A percentile compares a stretch with the other conserved stretches of the same genome.
These are phyloP conservation scores for Hippocampus zosterae DNA, from an alignment of 2,113 vertebrate species.

Conservation along the genomic window DNA sequence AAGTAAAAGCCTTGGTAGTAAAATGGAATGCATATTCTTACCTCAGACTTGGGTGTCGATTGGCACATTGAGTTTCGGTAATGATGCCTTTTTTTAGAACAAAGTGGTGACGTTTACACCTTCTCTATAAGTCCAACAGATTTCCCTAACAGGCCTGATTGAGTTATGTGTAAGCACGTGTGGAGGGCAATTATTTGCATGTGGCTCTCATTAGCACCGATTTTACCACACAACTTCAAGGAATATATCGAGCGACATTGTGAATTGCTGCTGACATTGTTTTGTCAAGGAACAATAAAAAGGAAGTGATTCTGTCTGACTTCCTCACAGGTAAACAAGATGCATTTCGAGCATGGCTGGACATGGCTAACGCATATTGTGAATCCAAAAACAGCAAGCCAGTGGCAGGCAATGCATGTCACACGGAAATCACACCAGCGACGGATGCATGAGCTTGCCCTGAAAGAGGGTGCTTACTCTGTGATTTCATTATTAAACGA, in stretches of 20 bases:
- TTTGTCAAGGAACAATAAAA: conserved; percentile 57
- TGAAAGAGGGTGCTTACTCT: conserved; percentile 77
- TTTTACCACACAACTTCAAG: conserved; percentile 49
- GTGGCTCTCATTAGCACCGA: conserved; percentile 58
- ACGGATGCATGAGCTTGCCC: conserved; percentile 73
- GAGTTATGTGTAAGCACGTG: conserved; percentile 41
- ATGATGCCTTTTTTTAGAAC: conserved; percentile 33
- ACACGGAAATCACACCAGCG: conserved; percentile 70
- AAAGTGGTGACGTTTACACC: conserved; percentile 39
- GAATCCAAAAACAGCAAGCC: conserved; percentile 51
- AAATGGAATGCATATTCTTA: neutral
- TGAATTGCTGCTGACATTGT: conserved; percentile 40
- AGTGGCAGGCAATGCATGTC: conserved; percentile 62
- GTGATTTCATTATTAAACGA: conserved; percentile 80
- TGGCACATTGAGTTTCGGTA: conserved; percentile 38
- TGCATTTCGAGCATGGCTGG: conserved; percentile 41
- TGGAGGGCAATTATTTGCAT: conserved; percentile 60
- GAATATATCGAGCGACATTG: conserved; percentile 49
- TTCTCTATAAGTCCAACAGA: conserved; percentile 44
- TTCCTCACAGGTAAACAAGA: conserved; percentile 61
- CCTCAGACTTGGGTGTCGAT: neutral
- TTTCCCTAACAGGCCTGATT: conserved; percentile 52
- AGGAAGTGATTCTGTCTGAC: conserved; percentile 42
- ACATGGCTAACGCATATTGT: conserved; percentile 60
- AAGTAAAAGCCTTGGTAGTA: neutral